A percentile compares a stretch with the other conserved stretches of the same genome.
Evolutionary conservation across 2,797 vertebrate species (phyloP).

Genomic region (Yasuhikotakia modesta): DNA sequence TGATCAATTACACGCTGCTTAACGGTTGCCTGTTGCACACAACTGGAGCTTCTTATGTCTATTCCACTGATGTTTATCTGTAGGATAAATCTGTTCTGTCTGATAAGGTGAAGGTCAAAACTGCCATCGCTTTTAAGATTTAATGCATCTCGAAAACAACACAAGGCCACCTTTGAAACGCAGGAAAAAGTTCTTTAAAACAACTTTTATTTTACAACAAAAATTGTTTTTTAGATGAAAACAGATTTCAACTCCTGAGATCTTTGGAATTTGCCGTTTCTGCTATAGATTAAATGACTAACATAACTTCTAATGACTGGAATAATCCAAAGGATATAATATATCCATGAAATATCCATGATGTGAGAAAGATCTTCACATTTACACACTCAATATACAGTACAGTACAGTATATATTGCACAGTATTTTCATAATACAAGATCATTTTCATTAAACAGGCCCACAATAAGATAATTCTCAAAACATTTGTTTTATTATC

Average conservation of each 20-base stretch:
- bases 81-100: slow-evolving; percentile 11
- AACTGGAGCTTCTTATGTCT: slow-evolving; percentile 22
- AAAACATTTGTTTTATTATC: neutral
- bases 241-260: slow-evolving; percentile 8
- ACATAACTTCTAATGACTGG: slow-evolving; percentile 21
- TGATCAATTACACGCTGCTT: slow-evolving; percentile 60
- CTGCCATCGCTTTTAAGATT: slow-evolving; percentile 4
- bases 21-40: slow-evolving; percentile 56
- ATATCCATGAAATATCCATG: too few species aligned
- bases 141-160: neutral
- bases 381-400: neutral
- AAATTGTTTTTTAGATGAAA: neutral
- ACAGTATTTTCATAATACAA: neutral
- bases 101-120: slow-evolving; percentile 41
- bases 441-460: neutral
- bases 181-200: neutral
- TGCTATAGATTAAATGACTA: slow-evolving; percentile 34
- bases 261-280: slow-evolving; percentile 35
- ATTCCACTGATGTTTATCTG: slow-evolving; percentile 22
- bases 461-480: neutral
- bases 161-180: slow-evolving; percentile 10
- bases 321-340: too few species aligned
- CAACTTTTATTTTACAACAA: neutral
- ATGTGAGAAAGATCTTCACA: too few species aligned
- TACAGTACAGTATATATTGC: too few species aligned